Percentiles rank a stretch among this genome's conserved stretches.
Evolutionary conservation across 2,888 invertebrate species (phyloP).

Genomic region (Clivina fossor): DNA sequence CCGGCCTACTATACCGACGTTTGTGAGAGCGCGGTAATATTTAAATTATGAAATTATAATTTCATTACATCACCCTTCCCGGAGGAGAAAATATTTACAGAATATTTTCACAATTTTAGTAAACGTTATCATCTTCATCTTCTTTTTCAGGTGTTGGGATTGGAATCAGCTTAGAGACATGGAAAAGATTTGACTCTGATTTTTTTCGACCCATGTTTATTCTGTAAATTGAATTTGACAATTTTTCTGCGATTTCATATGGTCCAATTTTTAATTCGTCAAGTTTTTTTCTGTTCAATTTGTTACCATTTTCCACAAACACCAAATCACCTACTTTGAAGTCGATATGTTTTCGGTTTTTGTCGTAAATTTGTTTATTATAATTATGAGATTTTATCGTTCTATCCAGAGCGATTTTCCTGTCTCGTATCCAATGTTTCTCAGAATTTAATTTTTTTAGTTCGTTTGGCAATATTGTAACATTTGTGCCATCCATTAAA

Average conservation of each 20-base stretch:
- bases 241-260: constrained; percentile 36
- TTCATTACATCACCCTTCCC: no score
- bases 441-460: constrained; percentile 23
- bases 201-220: constrained; percentile 42
- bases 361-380: constrained; percentile 37
- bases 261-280: constrained; percentile 38
- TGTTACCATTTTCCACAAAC: constrained; percentile 39
- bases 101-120: no score
- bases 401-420: constrained; percentile 36
- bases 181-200: constrained; percentile 41
- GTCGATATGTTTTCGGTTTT: constrained; percentile 34
- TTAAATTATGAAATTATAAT: no score
- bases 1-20: no score
- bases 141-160: no score
- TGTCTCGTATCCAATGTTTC: constrained; percentile 17
- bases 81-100: no score
- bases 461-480: constrained; percentile 35
- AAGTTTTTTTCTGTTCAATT: constrained; percentile 37
- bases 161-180: constrained; percentile 41
- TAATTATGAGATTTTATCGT: constrained; percentile 37
- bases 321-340: constrained; percentile 39
- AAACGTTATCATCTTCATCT: no score
- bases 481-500: constrained; percentile 36
- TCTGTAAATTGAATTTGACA: constrained; percentile 43
- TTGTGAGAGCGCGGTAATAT: no score